Base-by-base conservation (phyloP, 2,113 vertebrate species). In the Erythrocercus mccallii region DNA sequence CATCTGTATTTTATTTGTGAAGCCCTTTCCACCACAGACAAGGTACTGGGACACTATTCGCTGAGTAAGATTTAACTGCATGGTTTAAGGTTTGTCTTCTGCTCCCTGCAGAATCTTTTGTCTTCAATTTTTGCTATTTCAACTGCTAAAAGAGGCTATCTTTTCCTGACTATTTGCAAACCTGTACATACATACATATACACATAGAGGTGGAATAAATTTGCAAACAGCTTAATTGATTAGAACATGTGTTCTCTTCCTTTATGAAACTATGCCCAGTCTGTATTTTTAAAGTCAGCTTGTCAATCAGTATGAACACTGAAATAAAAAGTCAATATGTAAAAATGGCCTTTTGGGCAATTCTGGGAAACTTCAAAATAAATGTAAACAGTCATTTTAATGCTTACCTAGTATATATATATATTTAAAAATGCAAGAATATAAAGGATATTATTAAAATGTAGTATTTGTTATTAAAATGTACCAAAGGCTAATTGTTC, bases 381-480 rank as follows among this genome's bases (percentile, higher is more conserved):
- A 82, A 81, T 77, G 48, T 84, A 81, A 96, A 80, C 45, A 84
- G 37, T 48, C 22, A 37, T 81, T 40, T 84, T 74, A 81, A 64
- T 64, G 15, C 53, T 94, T 81, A 21, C 61, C 62, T 92, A 90
- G 47, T 86, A 56, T 73, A 66, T 56, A 61, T 70, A 70, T 48
- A 42, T 38, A 44, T 21, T 77, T 61, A 73, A 81, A 62, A 79
- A 73, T 78, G 68, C 50, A 90, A 66, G 38, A 94, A 82, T 94
- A 90, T 31, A 93, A 93, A 94, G 33, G 30, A 53, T 83, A 48
- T 73, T 0, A 80, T 94, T 94, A 92, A 95, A 85, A 88, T 37
- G 33, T 69, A 37, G 16, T 6, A 69, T 89, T 93, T 69, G 60
- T 84, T 84, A 71, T 71, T 86, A 92, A 81, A 78, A 94, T 24